phyloP scores from a whole-genome alignment of 2,113 vertebrate genomes.

The Genyomyrus donnyi region DNA sequence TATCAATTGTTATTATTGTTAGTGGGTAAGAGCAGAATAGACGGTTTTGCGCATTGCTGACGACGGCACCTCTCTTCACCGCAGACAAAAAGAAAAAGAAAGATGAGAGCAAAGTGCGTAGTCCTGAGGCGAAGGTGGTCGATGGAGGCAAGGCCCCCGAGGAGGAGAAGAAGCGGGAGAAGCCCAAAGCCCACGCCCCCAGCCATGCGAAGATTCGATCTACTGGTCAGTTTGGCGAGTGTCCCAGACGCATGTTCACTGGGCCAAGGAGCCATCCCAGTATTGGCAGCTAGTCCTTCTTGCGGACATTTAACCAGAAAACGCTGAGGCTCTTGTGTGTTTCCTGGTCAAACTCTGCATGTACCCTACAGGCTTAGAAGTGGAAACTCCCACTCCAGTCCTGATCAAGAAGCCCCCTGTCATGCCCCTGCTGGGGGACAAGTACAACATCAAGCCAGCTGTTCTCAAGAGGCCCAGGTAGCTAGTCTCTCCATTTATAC shows the following conservation, averaged over 20 bases:
- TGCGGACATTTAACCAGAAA: neutral
- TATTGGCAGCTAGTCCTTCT: neutral
- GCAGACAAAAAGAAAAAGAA: constrained; percentile 79
- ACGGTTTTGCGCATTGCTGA: neutral
- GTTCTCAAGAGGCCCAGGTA: constrained; percentile 83
- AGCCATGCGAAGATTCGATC: constrained; percentile 90
- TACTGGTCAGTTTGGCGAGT: constrained; percentile 61
- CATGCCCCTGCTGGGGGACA: constrained; percentile 68
- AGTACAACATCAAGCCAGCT: constrained; percentile 85
- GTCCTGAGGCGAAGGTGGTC: constrained; percentile 50
- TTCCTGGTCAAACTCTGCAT: neutral
- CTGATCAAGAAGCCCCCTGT: constrained; percentile 67
- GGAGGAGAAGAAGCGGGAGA: constrained; percentile 83
- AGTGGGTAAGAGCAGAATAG: neutral
- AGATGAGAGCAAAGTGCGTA: constrained; percentile 67
- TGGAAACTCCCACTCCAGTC: constrained; percentile 69
- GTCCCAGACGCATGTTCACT: neutral
- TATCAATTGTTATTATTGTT: too few relatives aligned
- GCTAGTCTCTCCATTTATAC: neutral
- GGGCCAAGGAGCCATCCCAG: neutral
- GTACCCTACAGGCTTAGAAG: constrained; percentile 68
- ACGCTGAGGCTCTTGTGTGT: neutral
- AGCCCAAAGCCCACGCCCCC: constrained; percentile 83
- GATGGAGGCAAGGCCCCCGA: constrained; percentile 56
- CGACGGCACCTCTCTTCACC: neutral